These are phyloP conservation scores for Enteromius argenteus DNA, from an alignment of 2,797 vertebrate species.

Conservation along the genomic window DNA sequence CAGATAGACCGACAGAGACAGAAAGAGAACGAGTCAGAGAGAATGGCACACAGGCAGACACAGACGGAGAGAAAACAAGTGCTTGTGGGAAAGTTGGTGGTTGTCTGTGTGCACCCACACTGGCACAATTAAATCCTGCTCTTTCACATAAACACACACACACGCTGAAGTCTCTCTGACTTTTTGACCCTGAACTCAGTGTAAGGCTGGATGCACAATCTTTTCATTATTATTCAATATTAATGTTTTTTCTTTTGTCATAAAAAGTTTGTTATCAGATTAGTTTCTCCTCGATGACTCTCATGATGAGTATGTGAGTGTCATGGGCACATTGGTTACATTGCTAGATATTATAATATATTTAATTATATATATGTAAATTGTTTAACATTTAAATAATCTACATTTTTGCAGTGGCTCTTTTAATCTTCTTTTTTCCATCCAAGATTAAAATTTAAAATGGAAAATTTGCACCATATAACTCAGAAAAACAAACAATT, in stretches of 20 bases:
- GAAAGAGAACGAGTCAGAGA: conserved; percentile 31
- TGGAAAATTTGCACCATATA: no score
- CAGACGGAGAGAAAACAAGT: conserved; percentile 40
- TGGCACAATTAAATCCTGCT: conserved; percentile 44
- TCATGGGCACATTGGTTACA: neutral
- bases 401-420: neutral
- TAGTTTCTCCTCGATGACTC: neutral
- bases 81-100: conserved; percentile 57
- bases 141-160: conserved; percentile 45
- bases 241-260: neutral
- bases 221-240: neutral
- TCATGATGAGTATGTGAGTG: neutral
- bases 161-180: conserved; percentile 18
- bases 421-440: neutral
- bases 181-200: conserved; percentile 26
- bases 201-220: neutral
- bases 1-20: conserved; percentile 22
- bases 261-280: neutral
- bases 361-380: neutral
- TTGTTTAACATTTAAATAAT: no score
- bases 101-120: conserved; percentile 50
- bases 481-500: neutral
- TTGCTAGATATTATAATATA: neutral
- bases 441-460: neutral
- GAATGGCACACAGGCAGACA: conserved; percentile 21